Conservation (phyloP, 2,113 vertebrate genomes). For the Chamaetylas fuelleborni region DNA sequence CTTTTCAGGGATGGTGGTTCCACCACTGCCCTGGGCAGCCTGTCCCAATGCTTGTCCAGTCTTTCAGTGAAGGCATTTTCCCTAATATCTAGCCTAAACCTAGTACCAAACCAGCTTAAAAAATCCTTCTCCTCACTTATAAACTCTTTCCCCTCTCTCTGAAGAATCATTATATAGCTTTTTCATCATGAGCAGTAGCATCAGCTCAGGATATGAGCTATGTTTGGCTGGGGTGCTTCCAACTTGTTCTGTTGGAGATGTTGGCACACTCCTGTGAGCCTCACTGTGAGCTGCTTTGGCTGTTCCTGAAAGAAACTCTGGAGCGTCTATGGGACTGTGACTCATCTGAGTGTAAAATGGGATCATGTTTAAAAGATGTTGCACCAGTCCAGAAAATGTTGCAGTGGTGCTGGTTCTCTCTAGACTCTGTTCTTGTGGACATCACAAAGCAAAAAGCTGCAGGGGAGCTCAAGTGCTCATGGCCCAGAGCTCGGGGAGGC, state of each 20-base stretch:
- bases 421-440: background rate
- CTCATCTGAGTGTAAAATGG: background rate
- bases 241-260: background rate
- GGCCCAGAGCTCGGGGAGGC: background rate
- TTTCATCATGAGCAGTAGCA: background rate
- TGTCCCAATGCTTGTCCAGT: background rate
- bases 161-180: background rate
- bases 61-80: background rate
- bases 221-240: background rate
- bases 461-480: background rate
- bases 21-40: background rate
- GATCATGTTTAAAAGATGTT: background rate
- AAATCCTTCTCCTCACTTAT: background rate
- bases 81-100: background rate
- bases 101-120: background rate
- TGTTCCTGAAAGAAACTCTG: background rate
- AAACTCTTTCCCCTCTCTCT: background rate
- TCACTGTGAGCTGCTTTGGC: background rate
- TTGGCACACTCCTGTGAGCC: background rate
- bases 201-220: background rate
- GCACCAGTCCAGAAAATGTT: background rate
- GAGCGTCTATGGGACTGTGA: background rate
- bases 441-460: background rate
- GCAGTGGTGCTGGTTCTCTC: background rate
- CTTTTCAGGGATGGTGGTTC: background rate